These are phyloP conservation scores for Phyllostomus discolor DNA, from an alignment of 2,113 vertebrate species.

Conservation along the genomic window DNA sequence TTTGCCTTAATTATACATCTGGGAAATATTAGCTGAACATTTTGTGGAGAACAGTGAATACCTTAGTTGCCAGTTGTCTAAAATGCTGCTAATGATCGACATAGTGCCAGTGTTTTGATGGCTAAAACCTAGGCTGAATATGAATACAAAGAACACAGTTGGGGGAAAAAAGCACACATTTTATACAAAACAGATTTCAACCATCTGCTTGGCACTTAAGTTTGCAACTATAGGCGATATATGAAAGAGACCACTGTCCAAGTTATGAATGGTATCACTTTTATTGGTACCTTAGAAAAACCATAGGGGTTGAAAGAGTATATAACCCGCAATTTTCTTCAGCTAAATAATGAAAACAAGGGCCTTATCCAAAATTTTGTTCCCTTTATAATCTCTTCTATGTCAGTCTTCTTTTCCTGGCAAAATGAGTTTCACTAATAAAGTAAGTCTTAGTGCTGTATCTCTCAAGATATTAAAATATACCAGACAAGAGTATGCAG, in stretches of 20 bases:
- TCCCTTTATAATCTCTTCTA: slow-evolving; percentile 42
- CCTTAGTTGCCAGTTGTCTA: slow-evolving; percentile 83
- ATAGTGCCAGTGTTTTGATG: slow-evolving; percentile 83
- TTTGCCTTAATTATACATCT: slow-evolving; percentile 83
- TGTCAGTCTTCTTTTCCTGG: slow-evolving; percentile 60
- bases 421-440: slow-evolving; percentile 58
- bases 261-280: slow-evolving; percentile 81
- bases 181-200: slow-evolving; percentile 85
- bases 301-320: slow-evolving; percentile 68
- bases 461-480: slow-evolving; percentile 76
- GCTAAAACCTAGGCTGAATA: slow-evolving; percentile 81
- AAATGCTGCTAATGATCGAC: slow-evolving; percentile 80
- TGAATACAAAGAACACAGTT: slow-evolving; percentile 83
- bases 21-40: slow-evolving; percentile 83
- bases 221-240: slow-evolving; percentile 78
- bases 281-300: slow-evolving; percentile 80
- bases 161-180: slow-evolving; percentile 75
- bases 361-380: slow-evolving; percentile 70
- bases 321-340: slow-evolving; percentile 74
- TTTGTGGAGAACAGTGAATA: slow-evolving; percentile 81
- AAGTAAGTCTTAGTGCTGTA: slow-evolving; percentile 68
- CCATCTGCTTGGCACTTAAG: slow-evolving; percentile 84
- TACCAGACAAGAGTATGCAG: slow-evolving; percentile 59
- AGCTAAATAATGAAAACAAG: slow-evolving; percentile 74
- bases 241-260: slow-evolving; percentile 85